Percentiles rank a stretch among this genome's conserved stretches.
These are phyloP conservation scores for Mellilla xanthometata DNA, from an alignment of 2,888 invertebrate species.

Conservation along the genomic window DNA sequence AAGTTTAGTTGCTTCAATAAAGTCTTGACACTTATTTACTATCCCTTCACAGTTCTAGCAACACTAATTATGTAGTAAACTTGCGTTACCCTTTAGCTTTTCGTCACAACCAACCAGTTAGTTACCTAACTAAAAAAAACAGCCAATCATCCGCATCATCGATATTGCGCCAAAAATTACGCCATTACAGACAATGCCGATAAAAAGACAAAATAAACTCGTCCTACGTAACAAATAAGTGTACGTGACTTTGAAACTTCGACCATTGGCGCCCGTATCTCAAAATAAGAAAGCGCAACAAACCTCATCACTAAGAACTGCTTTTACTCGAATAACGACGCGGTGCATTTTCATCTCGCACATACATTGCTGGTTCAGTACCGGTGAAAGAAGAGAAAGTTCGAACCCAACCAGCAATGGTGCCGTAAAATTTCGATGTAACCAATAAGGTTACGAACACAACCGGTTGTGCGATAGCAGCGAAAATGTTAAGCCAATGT, in stretches of 20 bases:
- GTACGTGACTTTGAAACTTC: conserved; percentile 69
- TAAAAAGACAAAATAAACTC: conserved; percentile 62
- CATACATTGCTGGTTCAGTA: conserved; percentile 40
- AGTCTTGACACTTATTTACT: too few relatives aligned
- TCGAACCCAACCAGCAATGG: conserved; percentile 34
- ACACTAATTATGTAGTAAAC: too few relatives aligned
- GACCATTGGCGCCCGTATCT: conserved; percentile 57
- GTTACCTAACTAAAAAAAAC: background rate
- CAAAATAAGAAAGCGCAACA: conserved; percentile 80
- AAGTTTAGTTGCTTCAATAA: too few relatives aligned
- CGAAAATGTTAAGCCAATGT: conserved; percentile 65
- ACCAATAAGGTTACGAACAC: conserved; percentile 66
- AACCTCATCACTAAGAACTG: conserved; percentile 37
- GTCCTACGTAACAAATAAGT: conserved; percentile 71
- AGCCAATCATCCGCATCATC: conserved; percentile 5
- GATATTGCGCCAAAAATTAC: conserved; percentile 17
- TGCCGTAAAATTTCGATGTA: conserved; percentile 20
- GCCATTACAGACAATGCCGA: conserved; percentile 35
- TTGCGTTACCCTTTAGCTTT: too few relatives aligned
- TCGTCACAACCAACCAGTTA: too few relatives aligned
- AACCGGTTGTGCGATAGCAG: conserved; percentile 54
- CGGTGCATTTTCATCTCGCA: conserved; percentile 7
- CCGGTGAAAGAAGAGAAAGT: conserved; percentile 30
- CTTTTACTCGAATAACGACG: conserved; percentile 29
- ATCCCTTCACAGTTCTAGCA: too few relatives aligned